Base-by-base conservation (phyloP, 2,888 invertebrate species). In the Leptopilina drosophilae region DNA sequence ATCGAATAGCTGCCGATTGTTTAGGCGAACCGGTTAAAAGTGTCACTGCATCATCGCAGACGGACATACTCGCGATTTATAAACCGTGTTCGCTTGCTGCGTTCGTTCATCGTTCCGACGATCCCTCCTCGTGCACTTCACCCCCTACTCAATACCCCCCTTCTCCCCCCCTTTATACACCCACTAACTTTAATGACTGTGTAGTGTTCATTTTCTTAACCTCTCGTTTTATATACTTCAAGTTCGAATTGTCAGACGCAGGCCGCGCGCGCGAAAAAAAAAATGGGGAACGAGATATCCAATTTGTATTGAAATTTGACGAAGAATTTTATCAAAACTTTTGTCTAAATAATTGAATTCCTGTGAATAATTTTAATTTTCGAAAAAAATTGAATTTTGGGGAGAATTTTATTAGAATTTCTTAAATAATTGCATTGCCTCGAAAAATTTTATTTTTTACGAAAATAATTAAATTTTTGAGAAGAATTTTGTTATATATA, bases 1-100 rank as follows among this genome's bases (percentile, higher is more conserved):
- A 56, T n/a, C n/a, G 33, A 40, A 33, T 73, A 56, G 11, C 56
- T 56, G 40, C 11, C 11, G 56, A 73, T 73, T 33, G 73, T 73
- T 73, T 73, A 33, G 40, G 40, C 56, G 73, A 33, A 73, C 73
- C 73, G 73, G 33, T 56, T 77, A 80, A 83, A 84, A 82, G 78
- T 83, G 83, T 82, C 83, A 83, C 84, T 84, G 83, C 78, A 80
- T 82, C 82, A 82, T 82, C 78, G 81, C 82, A 78, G 80, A 76
- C 82, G 81, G 65, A 81, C 85, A 85, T 84, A 84, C 84, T 84
- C 84, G 83, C 84, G 84, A 84, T 84, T 85, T 85, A 85, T 85
- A 85, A 85, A 84, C 83, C 82, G 83, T 33, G 73, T 59, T 53
- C 77, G 62, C 83, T 84, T 82, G 83, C 81, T 82, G 83, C 81